Evolutionary conservation across 2,888 invertebrate species (phyloP).

Genomic region (Caprella mutica): DNA sequence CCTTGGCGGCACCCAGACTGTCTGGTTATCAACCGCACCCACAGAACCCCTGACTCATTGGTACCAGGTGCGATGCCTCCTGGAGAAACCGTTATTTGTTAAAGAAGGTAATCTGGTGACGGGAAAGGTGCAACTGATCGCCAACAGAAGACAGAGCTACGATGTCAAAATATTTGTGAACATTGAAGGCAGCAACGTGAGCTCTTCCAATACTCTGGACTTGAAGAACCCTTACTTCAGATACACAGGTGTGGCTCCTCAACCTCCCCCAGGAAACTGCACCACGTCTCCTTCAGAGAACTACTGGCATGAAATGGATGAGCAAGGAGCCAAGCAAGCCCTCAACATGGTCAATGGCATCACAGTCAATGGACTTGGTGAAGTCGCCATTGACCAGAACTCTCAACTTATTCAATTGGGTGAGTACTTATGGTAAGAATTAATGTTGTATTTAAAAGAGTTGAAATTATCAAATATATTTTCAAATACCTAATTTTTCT

Average conservation of each 20-base stretch:
- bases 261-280: slow-evolving; percentile 83
- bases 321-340: slow-evolving; percentile 49
- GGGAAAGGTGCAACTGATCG: slow-evolving; percentile 68
- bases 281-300: slow-evolving; percentile 84
- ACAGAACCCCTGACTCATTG: slow-evolving; percentile 97
- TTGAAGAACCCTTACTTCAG: slow-evolving; percentile 93
- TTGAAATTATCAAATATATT: background rate
- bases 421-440: too few relatives aligned
- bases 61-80: slow-evolving; percentile 94
- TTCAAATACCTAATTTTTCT: background rate
- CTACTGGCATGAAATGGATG: slow-evolving; percentile 76
- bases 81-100: slow-evolving; percentile 85
- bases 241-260: slow-evolving; percentile 83
- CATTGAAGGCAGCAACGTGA: slow-evolving; percentile 65
- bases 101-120: slow-evolving; percentile 84
- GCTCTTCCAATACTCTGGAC: slow-evolving; percentile 83
- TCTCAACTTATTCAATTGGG: slow-evolving; percentile 39
- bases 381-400: slow-evolving; percentile 58
- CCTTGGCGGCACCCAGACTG: slow-evolving; percentile 72
- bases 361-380: slow-evolving; percentile 60
- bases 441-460: too few relatives aligned
- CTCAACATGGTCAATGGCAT: slow-evolving; percentile 64
- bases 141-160: slow-evolving; percentile 94
- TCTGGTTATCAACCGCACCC: slow-evolving; percentile 95
- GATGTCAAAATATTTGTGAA: slow-evolving; percentile 92